Conservation (phyloP, 2,797 vertebrate genomes). For the Acanthiza pusilla region DNA sequence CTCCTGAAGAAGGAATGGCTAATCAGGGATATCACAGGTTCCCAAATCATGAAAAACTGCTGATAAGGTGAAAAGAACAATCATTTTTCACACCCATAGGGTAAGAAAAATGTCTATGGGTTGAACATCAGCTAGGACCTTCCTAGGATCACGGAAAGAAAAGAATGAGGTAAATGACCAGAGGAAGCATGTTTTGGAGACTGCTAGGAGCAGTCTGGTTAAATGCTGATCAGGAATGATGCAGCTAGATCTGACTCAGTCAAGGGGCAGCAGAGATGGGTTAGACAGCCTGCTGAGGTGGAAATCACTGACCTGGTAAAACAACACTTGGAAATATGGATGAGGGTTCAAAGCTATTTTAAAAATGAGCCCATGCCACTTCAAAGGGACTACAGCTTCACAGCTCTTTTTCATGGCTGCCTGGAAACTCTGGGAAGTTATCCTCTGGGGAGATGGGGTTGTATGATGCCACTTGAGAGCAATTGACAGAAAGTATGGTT, state of each 20-base stretch:
- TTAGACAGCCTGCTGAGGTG: neutral
- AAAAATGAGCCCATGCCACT: neutral
- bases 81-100: neutral
- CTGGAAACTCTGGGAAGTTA: neutral
- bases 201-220: neutral
- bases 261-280: neutral
- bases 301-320: neutral
- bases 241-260: neutral
- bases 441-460: neutral
- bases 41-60: neutral
- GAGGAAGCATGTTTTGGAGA: neutral
- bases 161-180: neutral
- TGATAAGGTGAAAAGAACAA: neutral
- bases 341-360: neutral
- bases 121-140: neutral
- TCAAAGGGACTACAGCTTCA: neutral
- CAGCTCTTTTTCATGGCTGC: neutral
- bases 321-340: neutral
- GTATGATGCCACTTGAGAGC: neutral
- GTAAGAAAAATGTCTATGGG: neutral
- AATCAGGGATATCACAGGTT: neutral
- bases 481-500: neutral
- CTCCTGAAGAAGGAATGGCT: neutral
- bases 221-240: neutral
- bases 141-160: neutral